Base-by-base conservation (phyloP, 2,797 vertebrate species). In the Gymnodraco acuticeps region DNA sequence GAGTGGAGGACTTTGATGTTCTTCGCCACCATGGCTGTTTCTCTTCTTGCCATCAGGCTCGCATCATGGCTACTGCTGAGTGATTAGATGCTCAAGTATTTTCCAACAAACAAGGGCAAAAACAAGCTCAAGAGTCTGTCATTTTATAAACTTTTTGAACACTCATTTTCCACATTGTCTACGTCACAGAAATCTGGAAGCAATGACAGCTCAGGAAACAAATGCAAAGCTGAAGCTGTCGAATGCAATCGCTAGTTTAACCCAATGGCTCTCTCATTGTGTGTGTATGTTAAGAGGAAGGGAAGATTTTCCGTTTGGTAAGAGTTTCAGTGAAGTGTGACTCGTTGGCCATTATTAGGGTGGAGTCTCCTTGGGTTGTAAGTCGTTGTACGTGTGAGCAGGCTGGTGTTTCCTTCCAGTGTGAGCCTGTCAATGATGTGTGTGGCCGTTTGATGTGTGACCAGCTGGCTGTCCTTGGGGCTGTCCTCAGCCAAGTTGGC, bases 401-500 rank as follows among this genome's bases (percentile, higher is more conserved):
- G 19, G 69, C 38, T 11, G 56, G 42, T 68, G 66, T 78, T 77
- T 78, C 58, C 62, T 66, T 73, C 17, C 48, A 63, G 50, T 66
- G 27, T 52, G 20, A 63, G 67, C 58, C 47, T 64, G 59, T 81
- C 60, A 67, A 1, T 80, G 70, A 72, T 83, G 73, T 50, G 4
- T 66, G 65, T 20, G 33, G 27, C 47, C 75, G 59, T 82, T 80
- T 78, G 75, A 64, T 84, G 80, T 76, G 74, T 75, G 54, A 83
- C 82, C 84, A 73, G 64, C 73, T 86, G 80, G 77, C 81, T 72
- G 48, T 52, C 27, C 62, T 69, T 42, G 15, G 48, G 66, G 71
- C 45, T 65, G 47, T n/a, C 71, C 56, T 2, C 14, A 72, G 86
- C 80, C 87, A 77, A 85, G 84, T 88, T 95, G 93, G 93, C 91